A percentile compares a stretch with the other conserved stretches of the same genome.
Conservation (phyloP, 1,140 invertebrate genomes). For the Neoseiulus cucumeris region DNA sequence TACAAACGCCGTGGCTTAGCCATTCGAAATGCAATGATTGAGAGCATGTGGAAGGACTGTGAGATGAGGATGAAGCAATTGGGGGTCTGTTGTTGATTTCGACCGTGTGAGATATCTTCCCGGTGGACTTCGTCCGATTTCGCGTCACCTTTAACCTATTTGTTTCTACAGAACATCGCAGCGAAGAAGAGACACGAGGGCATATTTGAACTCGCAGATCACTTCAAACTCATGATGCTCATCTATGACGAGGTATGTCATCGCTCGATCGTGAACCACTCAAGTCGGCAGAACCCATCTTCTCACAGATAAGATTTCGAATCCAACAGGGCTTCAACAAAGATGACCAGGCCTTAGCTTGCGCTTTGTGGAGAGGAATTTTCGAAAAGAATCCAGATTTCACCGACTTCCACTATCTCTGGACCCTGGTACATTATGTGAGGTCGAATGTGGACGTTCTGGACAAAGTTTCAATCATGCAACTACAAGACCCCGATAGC, state of each 20-base stretch:
- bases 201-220: conserved; percentile 37
- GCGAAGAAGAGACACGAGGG: not conserved
- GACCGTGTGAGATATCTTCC: too few relatives aligned
- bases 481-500: too few relatives aligned
- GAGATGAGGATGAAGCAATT: conserved; percentile 44
- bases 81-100: conserved; percentile 31
- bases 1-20: conserved; percentile 37
- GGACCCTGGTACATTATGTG: too few relatives aligned
- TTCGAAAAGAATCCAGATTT: conserved; percentile 27
- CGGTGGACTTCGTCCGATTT: not conserved
- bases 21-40: conserved; percentile 47
- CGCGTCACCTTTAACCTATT: not conserved
- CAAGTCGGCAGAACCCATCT: too few relatives aligned
- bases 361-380: conserved; percentile 59
- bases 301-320: too few relatives aligned
- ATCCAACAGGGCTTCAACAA: conserved; percentile 37
- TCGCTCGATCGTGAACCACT: too few relatives aligned
- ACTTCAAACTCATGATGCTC: conserved; percentile 60
- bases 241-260: conserved; percentile 48
- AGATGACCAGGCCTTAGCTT: conserved; percentile 49
- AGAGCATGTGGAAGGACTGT: conserved; percentile 62
- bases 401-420: too few relatives aligned
- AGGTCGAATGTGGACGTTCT: too few relatives aligned
- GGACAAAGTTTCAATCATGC: too few relatives aligned
- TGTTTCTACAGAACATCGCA: conserved; percentile 1